A percentile compares a stretch with the other conserved stretches of the same genome.
These are phyloP conservation scores for Caradrina clavipalpis DNA, from an alignment of 2,888 invertebrate genomes.

Conservation along the genomic window DNA sequence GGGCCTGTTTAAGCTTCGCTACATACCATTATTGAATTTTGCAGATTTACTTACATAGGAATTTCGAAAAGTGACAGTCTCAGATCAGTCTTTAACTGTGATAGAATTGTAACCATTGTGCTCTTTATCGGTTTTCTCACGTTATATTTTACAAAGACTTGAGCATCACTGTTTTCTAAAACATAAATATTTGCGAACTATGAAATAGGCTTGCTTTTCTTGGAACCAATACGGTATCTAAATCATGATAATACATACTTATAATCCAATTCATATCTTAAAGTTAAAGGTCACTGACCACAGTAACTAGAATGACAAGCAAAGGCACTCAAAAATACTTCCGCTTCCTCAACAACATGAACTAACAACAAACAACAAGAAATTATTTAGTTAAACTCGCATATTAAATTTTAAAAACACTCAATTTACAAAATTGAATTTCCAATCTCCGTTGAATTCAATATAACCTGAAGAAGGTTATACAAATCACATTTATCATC, in stretches of 20 bases:
- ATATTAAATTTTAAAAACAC: background rate
- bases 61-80: background rate
- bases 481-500: constrained; percentile 13
- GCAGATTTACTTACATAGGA: background rate
- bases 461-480: constrained; percentile 1
- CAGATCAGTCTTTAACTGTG: background rate
- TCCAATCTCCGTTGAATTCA: background rate
- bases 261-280: constrained; percentile 3
- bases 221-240: background rate
- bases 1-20: background rate
- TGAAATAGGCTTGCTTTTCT: no score
- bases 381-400: constrained; percentile 3
- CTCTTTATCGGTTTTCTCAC: background rate
- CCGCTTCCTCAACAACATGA: constrained; percentile 61
- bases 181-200: background rate
- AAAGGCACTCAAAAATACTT: constrained; percentile 48
- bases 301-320: constrained; percentile 19
- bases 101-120: background rate
- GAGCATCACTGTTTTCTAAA: background rate
- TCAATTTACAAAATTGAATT: constrained; percentile 8
- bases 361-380: constrained; percentile 36
- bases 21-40: background rate
- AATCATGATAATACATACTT: background rate
- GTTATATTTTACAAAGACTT: background rate
- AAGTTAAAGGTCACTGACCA: constrained; percentile 41